Evolutionary conservation across 2,797 vertebrate species (phyloP).

Genomic region (Neostethus bicornis): DNA sequence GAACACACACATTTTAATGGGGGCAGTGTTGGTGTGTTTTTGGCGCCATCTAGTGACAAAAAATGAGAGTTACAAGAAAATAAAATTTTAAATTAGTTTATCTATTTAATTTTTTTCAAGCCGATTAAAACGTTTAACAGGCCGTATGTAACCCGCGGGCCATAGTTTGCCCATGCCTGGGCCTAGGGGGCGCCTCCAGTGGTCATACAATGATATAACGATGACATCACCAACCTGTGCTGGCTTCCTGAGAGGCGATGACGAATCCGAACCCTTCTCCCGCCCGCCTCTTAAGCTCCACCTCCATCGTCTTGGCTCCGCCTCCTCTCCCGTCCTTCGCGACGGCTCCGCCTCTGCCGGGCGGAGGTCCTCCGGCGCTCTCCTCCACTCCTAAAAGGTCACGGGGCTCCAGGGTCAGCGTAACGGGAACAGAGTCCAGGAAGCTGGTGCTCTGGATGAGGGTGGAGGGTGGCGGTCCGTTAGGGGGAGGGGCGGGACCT

Average conservation of each 20-base stretch:
- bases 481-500: constrained; percentile 53
- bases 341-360: constrained; percentile 36
- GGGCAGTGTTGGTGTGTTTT: too few species aligned
- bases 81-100: too few species aligned
- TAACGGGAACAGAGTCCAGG: constrained; percentile 82
- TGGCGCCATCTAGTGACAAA: too few species aligned
- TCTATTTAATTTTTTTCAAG: too few species aligned
- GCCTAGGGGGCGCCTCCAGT: too few species aligned
- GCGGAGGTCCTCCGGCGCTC: constrained; percentile 57
- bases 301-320: constrained; percentile 61
- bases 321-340: constrained; percentile 56
- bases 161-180: too few species aligned
- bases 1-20: too few species aligned
- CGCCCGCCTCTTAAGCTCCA: constrained; percentile 77
- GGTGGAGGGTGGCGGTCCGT: constrained; percentile 47
- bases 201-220: too few species aligned
- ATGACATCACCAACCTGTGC: constrained; percentile 59
- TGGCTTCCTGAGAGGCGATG: constrained; percentile 80
- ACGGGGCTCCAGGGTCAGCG: constrained; percentile 78
- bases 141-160: too few species aligned
- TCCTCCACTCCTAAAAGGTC: constrained; percentile 77
- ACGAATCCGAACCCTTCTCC: constrained; percentile 85
- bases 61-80: too few species aligned
- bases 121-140: too few species aligned
- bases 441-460: constrained; percentile 85